Evolutionary conservation across 2,888 invertebrate genomes (phyloP), one percentile per base, ranked within the genome.

Genomic region (Thymelicus lineola): DNA sequence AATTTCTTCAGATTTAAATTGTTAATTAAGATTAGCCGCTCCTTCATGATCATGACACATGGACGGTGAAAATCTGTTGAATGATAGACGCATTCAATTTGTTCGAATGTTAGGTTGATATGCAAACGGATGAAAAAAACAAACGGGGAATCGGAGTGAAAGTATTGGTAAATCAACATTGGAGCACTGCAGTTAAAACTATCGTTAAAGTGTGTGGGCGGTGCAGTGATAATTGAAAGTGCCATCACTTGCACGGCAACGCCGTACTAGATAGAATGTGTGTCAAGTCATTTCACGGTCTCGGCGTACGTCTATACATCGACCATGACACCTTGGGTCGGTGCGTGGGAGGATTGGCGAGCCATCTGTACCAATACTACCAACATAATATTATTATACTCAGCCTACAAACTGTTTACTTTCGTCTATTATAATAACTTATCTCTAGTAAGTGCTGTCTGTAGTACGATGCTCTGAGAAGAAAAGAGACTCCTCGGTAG

Each of bases 201-300:
- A 88, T 87, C 82, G 84, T 82, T 82, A 81, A 73, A 70, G 82
- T 80, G 75, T 81, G 88, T 87, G 84, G 86, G 87, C 80, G 79
- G 79, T 90, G 89, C 90, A 88, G 85, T 85, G 88, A 84, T 91
- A 92, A 92, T 93, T 90, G 89, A 89, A 89, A 90, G 91, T 89
- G 87, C 86, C 86, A 91, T 91, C 88, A 85, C 85, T 86, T 86
- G 86, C 88, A 85, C 7, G 82, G 74, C 83, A 79, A 83, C 83
- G 28, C 77, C 74, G 88, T 86, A 86, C 87, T 80, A 85, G 79
- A 87, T 86, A 84, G 77, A 86, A 92, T 89, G 86, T 92, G 82
- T 90, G 91, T 90, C 91, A 90, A 89, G 87, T 77, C 73, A 84
- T 88, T 90, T 92, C 88, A 90, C 90, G 90, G 90, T 90, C 89